Base-by-base conservation (phyloP, 2,113 vertebrate genomes). In the Aphelocoma coerulescens region DNA sequence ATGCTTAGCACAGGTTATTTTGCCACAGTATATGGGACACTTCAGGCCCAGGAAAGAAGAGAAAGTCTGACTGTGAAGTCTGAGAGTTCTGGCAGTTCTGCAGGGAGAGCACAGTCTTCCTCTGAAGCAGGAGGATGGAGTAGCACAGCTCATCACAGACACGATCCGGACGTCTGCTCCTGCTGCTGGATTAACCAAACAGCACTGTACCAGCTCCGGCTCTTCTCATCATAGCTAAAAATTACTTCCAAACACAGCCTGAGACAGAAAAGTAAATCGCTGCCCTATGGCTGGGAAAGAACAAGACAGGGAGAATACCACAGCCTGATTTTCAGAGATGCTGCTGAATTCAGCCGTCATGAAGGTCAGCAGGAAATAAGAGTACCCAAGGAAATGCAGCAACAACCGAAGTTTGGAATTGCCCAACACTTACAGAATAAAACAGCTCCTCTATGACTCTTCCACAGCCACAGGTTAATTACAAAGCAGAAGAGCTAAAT, bases 191-290 rank as follows among this genome's bases (percentile, higher is more conserved):
- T 89, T 72, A 84, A 72, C 76, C 49, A 61, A 85, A 65, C 52
- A 65, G 68, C 68, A 16, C 52, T 71, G 51, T n/a, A 76, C 54
- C 13, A 61, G 75, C 62, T 77, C 35, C 1, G 11, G 55, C 43
- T 65, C 37, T 24, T 52, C 94, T 75, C 75, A 41, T n/a, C 30
- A 23, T 7, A 32, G 58, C 83, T 94, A 91, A 94, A 90, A 95
- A 90, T 91, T 1, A 61, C 82, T 95, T 92, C 79, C 73, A 84
- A 84, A 68, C 90, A 71, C 59, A 75, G 90, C 46, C 74, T 92
- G 95, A 97, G 88, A 74, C 8, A 77, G 72, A 67, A 72, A 93
- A 92, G 75, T 65, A 93, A 93, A 94, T 93, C 85, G 77, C 52
- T 57, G 66, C 52, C 63, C 68, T 77, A 48, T 1, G 10, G 52